A percentile compares a stretch with the other conserved stretches of the same genome.
Conservation (phyloP, 2,888 invertebrate genomes). For the Gymnoscelis rufifasciata region DNA sequence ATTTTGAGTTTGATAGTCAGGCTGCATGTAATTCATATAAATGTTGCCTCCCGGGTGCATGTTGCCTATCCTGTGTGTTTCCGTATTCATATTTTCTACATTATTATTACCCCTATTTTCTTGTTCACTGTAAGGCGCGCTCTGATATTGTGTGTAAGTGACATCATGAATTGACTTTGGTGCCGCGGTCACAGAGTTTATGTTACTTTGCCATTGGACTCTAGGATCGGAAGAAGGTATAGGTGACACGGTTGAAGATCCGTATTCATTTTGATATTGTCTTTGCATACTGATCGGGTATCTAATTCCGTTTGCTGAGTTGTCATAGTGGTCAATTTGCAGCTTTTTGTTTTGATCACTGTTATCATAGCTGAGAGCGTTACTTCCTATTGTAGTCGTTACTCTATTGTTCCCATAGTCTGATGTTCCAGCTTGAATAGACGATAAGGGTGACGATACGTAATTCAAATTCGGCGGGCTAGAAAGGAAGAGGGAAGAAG, state of each 20-base stretch:
- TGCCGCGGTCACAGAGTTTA: conserved; percentile 44
- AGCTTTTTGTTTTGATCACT: conserved; percentile 55
- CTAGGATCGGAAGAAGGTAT: conserved; percentile 50
- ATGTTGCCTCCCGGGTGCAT: conserved; percentile 62
- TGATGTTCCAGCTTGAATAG: conserved; percentile 55
- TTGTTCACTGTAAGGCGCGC: conserved; percentile 48
- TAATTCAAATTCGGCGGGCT: conserved; percentile 62
- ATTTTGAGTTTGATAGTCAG: conserved; percentile 52
- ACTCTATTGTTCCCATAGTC: conserved; percentile 54
- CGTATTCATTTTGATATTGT: conserved; percentile 58
- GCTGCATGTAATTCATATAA: conserved; percentile 60
- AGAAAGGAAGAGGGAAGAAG: conserved; percentile 62
- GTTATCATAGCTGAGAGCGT: conserved; percentile 45
- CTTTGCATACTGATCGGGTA: conserved; percentile 52
- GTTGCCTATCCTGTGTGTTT: conserved; percentile 58
- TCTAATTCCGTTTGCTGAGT: conserved; percentile 61
- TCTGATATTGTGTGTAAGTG: conserved; percentile 51
- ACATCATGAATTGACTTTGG: conserved; percentile 58
- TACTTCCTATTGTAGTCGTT: conserved; percentile 50
- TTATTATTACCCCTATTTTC: conserved; percentile 42
- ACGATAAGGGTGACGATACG: conserved; percentile 61
- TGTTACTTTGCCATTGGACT: conserved; percentile 55
- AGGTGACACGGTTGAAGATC: conserved; percentile 53
- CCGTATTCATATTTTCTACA: conserved; percentile 47
- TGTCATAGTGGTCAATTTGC: conserved; percentile 68